A percentile compares a stretch with the other conserved stretches of the same genome.
Evolutionary conservation across 2,888 invertebrate species (phyloP).

Genomic region (Scelioninae gen. 1): DNA sequence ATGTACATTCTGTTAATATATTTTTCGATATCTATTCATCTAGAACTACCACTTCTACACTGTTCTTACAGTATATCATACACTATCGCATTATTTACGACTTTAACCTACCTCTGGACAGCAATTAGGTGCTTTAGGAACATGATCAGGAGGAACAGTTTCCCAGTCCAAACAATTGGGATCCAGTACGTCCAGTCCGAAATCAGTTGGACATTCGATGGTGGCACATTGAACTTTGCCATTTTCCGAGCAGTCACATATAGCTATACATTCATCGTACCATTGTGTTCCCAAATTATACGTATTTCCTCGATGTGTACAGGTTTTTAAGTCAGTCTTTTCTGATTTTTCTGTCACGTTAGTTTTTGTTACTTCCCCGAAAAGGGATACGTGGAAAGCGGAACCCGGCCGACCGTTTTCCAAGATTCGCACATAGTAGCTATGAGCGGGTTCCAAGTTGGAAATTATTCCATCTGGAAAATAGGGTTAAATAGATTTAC

Average conservation of each 20-base stretch:
- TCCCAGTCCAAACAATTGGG: conserved; percentile 95
- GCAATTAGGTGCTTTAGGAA: conserved; percentile 90
- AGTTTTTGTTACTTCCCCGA: conserved; percentile 80
- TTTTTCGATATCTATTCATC: no score
- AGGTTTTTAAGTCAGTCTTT: conserved; percentile 76
- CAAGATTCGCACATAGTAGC: conserved; percentile 82
- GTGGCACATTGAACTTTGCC: conserved; percentile 90
- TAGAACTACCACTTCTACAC: no score
- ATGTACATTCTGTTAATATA: neutral
- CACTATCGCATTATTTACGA: neutral
- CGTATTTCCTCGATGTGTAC: conserved; percentile 82
- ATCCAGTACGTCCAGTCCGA: conserved; percentile 93
- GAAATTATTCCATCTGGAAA: conserved; percentile 80
- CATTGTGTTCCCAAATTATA: conserved; percentile 84
- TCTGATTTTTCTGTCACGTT: conserved; percentile 78
- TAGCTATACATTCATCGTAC: conserved; percentile 92
- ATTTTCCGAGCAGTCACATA: conserved; percentile 90
- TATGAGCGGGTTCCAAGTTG: conserved; percentile 82
- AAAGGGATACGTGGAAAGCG: conserved; percentile 79
- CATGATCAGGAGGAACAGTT: conserved; percentile 89
- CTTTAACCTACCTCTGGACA: conserved; percentile 86
- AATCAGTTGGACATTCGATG: conserved; percentile 92
- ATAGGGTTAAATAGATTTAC: neutral
- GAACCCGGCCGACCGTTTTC: conserved; percentile 79
- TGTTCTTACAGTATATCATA: no score